These are phyloP conservation scores for Pentalonia nigronervosa DNA, from an alignment of 1,140 invertebrate genomes.

Conservation along the genomic window DNA sequence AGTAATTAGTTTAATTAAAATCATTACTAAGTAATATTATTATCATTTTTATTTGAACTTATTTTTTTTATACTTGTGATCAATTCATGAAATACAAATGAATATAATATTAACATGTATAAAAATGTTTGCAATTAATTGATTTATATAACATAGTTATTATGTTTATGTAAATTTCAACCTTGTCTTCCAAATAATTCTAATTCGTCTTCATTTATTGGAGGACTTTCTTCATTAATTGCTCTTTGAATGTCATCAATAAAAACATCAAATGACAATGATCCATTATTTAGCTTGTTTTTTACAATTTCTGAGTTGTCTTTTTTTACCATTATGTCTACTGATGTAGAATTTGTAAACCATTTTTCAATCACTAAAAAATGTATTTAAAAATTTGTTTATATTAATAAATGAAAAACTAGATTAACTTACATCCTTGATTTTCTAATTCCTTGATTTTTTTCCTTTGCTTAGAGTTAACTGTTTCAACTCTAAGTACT, in stretches of 20 bases:
- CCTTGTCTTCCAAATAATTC: constrained; percentile 77
- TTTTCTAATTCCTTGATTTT: constrained; percentile 59
- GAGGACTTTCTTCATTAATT: constrained; percentile 80
- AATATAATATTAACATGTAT: neutral
- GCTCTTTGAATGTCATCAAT: constrained; percentile 78
- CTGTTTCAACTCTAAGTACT: constrained; percentile 59
- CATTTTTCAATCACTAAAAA: constrained; percentile 62
- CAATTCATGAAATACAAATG: neutral
- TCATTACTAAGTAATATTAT: neutral
- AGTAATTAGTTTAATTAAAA: neutral
- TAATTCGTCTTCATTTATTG: constrained; percentile 71
- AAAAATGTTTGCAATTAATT: neutral
- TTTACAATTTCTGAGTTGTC: constrained; percentile 60
- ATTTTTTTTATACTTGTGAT: neutral
- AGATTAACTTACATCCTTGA: constrained; percentile 60
- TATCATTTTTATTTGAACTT: neutral
- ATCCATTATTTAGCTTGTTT: constrained; percentile 62
- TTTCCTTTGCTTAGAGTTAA: constrained; percentile 57
- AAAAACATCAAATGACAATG: constrained; percentile 69
- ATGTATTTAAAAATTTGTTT: neutral
- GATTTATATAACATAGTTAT: neutral
- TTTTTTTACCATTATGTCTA: constrained; percentile 61
- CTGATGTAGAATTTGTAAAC: constrained; percentile 59
- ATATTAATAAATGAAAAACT: neutral
- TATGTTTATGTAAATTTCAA: constrained; percentile 62